Conservation (phyloP, 2,888 invertebrate species). For the Capitulum mitella region DNA sequence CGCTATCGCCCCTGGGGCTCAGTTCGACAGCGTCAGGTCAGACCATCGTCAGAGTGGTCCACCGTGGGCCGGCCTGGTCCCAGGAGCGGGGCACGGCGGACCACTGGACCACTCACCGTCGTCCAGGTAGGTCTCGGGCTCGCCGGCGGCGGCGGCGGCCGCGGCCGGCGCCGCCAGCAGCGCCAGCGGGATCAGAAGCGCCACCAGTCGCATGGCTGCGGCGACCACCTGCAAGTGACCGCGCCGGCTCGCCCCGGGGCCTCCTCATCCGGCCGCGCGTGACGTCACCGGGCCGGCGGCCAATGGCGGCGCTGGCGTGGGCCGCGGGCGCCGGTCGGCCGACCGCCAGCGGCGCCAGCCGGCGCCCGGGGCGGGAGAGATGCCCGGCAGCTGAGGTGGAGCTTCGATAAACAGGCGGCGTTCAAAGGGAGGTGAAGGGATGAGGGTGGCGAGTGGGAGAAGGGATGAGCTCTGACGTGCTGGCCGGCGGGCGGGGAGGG, state of each 20-base stretch:
- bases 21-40: no score
- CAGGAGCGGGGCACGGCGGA: no score
- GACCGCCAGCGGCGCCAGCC: neutral
- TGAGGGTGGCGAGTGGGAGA: no score
- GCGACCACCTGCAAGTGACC: neutral
- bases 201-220: neutral
- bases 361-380: no score
- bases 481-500: no score
- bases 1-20: no score
- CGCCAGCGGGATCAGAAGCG: neutral
- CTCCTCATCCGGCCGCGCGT: neutral
- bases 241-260: neutral
- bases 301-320: neutral
- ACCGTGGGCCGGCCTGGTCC: no score
- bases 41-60: no score
- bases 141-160: neutral
- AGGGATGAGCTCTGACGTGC: no score
- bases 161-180: conserved; percentile 5
- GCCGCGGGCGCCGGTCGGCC: neutral
- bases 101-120: neutral
- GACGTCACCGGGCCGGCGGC: neutral
- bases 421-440: no score
- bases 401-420: no score
- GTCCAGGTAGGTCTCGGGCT: neutral
- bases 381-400: no score